Base-by-base conservation (phyloP, 2,113 vertebrate genomes). In the Psittacula cyanocephala region DNA sequence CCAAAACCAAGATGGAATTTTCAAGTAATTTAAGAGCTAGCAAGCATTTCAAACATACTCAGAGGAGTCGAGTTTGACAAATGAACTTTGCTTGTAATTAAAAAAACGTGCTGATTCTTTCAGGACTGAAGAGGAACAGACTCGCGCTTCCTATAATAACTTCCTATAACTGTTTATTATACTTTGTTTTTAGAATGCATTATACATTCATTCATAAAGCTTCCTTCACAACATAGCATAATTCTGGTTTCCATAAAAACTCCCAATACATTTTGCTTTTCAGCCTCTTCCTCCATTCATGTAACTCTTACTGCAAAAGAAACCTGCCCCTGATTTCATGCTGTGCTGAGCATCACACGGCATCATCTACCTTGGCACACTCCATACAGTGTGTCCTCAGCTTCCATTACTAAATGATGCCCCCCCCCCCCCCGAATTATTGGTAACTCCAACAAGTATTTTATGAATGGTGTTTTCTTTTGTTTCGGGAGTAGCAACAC, bases 11-110 rank as follows among this genome's bases (percentile, higher is more conserved):
- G 77, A 91, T 57, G 71, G n/a, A 96, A 91, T 87, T 92, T 93
- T 92, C 91, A 95, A 94, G 92, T 91, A 96, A 95, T 94, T 95
- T 95, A 91, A 95, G 84, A 95, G 74, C 57, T 87, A 83, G 77
- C 35, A 91, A 94, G 84, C 70, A 88, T 85, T 88, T 74, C 46
- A 83, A 96, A 93, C 2, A 5, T 47, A 94, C 86, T 83, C 91
- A 67, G 76, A 90, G 94, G 89, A 94, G 59, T 22, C 78, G 37
- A 80, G 35, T 80, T 92, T 95, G 87, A 97, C 78, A 94, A 96
- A 97, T 71, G 91, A 95, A 93, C 71, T 91, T 91, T 35, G 59
- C 83, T 81, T 91, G 59, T 63, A 95, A 95, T 94, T 95, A 93
- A 93, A 96, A 91, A 94, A 70, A 22, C 19, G 41, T 35, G 71